A percentile compares a stretch with the other conserved stretches of the same genome.
These are phyloP conservation scores for Drosophila pruinosa DNA, from an alignment of 1,140 invertebrate species.

Conservation along the genomic window DNA sequence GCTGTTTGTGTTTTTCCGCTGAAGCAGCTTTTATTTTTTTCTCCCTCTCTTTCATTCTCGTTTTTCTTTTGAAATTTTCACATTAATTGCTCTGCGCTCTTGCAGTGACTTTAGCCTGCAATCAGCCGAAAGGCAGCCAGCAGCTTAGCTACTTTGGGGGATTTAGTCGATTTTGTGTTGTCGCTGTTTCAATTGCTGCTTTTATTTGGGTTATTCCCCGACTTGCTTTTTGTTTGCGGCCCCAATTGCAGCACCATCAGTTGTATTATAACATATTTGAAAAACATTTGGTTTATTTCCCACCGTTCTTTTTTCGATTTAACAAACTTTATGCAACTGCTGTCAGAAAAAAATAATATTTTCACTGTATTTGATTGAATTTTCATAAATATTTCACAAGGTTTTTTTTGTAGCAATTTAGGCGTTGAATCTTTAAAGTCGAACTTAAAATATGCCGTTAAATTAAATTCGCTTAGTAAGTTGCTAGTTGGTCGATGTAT, in stretches of 20 bases:
- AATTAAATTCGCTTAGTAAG: no score
- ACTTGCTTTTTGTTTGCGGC: background rate
- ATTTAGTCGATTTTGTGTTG: constrained; percentile 38
- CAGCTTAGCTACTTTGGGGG: constrained; percentile 73
- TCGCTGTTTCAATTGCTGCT: constrained; percentile 57
- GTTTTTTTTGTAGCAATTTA: no score
- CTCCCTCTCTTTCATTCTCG: background rate
- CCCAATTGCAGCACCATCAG: background rate
- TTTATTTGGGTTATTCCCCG: constrained; percentile 13
- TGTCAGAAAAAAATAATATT: no score
- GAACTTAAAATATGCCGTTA: no score
- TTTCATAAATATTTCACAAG: no score
- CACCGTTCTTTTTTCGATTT: background rate
- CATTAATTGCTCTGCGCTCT: constrained; percentile 69
- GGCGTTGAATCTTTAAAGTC: no score
- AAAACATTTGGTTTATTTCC: background rate
- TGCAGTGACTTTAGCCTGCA: constrained; percentile 32
- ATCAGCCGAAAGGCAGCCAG: constrained; percentile 51
- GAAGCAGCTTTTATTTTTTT: constrained; percentile 15
- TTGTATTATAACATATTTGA: background rate
- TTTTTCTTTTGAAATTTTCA: constrained; percentile 74
- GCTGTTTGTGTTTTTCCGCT: constrained; percentile 51
- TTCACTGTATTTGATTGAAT: no score
- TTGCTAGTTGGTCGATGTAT: no score
- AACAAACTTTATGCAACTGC: no score